These are phyloP conservation scores for Petrolisthes manimaculis DNA, from an alignment of 2,888 invertebrate species.

Conservation along the genomic window DNA sequence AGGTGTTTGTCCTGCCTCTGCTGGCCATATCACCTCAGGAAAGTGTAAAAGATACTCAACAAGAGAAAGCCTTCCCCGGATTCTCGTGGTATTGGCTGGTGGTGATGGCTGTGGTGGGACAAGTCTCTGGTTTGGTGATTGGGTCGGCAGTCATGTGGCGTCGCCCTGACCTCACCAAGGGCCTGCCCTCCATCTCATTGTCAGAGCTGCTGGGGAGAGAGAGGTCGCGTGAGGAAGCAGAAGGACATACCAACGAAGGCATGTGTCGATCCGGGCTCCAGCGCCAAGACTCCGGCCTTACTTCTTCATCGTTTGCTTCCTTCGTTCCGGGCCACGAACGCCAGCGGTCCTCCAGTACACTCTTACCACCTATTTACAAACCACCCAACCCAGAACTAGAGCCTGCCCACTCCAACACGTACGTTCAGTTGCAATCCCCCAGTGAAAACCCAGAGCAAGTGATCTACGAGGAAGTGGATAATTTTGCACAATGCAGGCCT, in stretches of 20 bases:
- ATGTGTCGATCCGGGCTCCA: background rate
- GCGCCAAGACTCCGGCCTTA: slow-evolving; percentile 49
- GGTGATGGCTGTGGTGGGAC: slow-evolving; percentile 34
- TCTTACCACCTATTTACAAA: background rate
- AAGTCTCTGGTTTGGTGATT: slow-evolving; percentile 38
- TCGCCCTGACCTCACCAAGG: background rate
- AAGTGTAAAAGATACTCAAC: background rate
- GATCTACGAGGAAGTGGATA: no score
- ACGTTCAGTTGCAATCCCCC: no score
- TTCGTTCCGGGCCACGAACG: slow-evolving; percentile 15
- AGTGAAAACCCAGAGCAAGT: no score
- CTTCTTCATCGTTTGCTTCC: slow-evolving; percentile 51
- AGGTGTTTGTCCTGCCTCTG: slow-evolving; percentile 15
- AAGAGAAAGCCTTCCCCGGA: background rate
- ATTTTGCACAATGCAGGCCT: no score
- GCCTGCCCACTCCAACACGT: background rate
- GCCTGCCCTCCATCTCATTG: background rate
- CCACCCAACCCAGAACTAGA: background rate
- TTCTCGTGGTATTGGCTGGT: slow-evolving; percentile 47
- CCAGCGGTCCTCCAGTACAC: background rate
- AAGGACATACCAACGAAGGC: background rate
- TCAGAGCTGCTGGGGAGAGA: slow-evolving; percentile 38
- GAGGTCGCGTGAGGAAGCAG: slow-evolving; percentile 1
- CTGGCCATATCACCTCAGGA: background rate
- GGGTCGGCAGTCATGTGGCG: slow-evolving; percentile 38